Percentiles rank a stretch among this genome's conserved stretches.
phyloP scores from a whole-genome alignment of 2,888 invertebrate genomes.

The Parasteatoda lunata region DNA sequence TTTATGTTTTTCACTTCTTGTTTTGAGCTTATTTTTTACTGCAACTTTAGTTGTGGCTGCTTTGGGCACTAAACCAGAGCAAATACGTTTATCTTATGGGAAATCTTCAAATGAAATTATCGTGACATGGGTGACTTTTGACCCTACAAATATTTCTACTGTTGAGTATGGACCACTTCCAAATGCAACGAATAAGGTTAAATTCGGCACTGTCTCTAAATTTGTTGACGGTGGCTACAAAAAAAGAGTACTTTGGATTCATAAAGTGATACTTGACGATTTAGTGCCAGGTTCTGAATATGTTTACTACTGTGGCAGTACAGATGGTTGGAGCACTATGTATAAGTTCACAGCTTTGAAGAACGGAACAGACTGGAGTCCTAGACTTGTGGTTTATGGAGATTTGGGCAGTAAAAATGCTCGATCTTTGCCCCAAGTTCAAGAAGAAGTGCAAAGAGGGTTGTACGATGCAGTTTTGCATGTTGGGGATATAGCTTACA shows the following conservation, averaged over 20 bases:
- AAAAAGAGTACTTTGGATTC: constrained; percentile 83
- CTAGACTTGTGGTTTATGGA: constrained; percentile 69
- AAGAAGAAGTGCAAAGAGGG: constrained; percentile 69
- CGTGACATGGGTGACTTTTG: constrained; percentile 72
- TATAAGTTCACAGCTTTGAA: constrained; percentile 72
- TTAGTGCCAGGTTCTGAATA: constrained; percentile 63
- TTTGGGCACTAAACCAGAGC: constrained; percentile 45
- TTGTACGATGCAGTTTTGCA: constrained; percentile 73
- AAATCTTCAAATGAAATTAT: constrained; percentile 70
- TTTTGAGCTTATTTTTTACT: constrained; percentile 9
- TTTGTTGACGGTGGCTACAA: constrained; percentile 85
- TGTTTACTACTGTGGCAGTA: constrained; percentile 71
- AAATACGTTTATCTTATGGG: constrained; percentile 47
- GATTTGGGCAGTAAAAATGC: constrained; percentile 70
- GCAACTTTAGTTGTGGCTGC: constrained; percentile 9
- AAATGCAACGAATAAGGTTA: constrained; percentile 19
- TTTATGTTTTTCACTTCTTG: not conserved
- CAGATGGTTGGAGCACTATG: constrained; percentile 72
- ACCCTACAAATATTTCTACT: constrained; percentile 67
- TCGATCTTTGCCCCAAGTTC: constrained; percentile 70
- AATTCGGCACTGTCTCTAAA: constrained; percentile 60
- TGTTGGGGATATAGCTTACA: constrained; percentile 89
- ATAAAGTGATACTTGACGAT: constrained; percentile 80
- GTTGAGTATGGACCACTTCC: constrained; percentile 70
- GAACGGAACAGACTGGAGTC: constrained; percentile 70